These are phyloP conservation scores for Casuarius casuarius DNA, from an alignment of 2,113 vertebrate genomes.

Conservation along the genomic window DNA sequence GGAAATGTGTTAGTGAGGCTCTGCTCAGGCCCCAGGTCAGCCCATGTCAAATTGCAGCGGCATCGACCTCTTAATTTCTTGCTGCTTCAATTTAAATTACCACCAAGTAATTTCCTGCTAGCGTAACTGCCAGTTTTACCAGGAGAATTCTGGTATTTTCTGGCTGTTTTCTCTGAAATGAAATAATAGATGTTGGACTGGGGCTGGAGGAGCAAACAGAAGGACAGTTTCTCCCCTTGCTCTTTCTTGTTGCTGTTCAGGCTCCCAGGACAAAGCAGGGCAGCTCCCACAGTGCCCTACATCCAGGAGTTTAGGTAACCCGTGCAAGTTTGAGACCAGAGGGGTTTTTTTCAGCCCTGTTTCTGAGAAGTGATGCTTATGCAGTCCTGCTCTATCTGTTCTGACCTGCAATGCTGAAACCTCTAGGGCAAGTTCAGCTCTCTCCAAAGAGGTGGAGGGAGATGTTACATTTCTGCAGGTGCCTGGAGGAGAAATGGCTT, in stretches of 20 bases:
- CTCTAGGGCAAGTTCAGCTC: no score
- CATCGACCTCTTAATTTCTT: conserved; percentile 27
- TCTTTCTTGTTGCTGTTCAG: background rate
- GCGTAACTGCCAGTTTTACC: background rate
- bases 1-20: background rate
- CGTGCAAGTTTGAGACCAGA: no score
- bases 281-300: no score
- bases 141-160: background rate
- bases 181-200: background rate
- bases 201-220: background rate
- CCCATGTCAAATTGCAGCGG: conserved; percentile 24
- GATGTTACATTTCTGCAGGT: no score
- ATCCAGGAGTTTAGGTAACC: no score
- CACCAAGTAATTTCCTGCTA: background rate
- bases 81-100: conserved; percentile 8
- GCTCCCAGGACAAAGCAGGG: background rate
- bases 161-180: background rate
- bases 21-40: conserved; percentile 12
- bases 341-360: background rate
- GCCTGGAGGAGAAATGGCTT: no score
- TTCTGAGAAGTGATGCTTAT: no score
- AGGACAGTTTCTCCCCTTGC: background rate
- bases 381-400: no score
- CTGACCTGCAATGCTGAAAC: no score
- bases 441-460: no score